Evolutionary conservation across 2,888 invertebrate genomes (phyloP), one percentile per base, ranked within the genome.

Genomic region (Deilephila porcellus): DNA sequence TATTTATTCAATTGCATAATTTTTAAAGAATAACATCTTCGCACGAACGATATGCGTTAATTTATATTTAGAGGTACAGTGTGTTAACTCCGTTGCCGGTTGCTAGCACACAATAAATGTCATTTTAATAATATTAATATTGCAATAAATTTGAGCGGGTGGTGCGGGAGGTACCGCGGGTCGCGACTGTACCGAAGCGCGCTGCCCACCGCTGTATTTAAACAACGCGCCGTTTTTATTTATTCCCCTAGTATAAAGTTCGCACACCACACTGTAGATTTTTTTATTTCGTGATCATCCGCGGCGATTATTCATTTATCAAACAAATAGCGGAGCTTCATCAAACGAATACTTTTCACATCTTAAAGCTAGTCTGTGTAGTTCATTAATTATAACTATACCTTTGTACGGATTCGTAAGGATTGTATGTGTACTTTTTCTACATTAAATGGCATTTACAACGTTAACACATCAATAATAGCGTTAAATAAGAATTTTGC

Each of bases 301-400:
- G 74, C 75, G 74, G 82, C 82, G 84, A 90, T 89, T 89, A 88
- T 85, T 91, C 88, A 91, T 91, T 87, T 87, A 88, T 89, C 87
- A 90, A 89, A 88, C 86, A 88, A 91, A 91, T 90, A 83, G 89
- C 85, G 83, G 80, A 86, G 85, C 90, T 90, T 88, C 90, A 89
- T 91, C 90, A 91, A 88, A 88, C 81, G 82, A 85, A 85, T 89
- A 88, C 89, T 86, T 89, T 79, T 82, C 76, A 73, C 81, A 88
- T 87, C 86, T 86, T 78, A 78, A 79, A 78, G 78, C 79, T 78
- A 81, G 79, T 67, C 6, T 52, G 45, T 67, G 67, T 67, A 83
- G 83, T 79, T 78, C 87, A 86, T 86, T 88, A 90, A 88, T 87
- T 86, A 87, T 80, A 82, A 17, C 60, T 71, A 29, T 60, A 60